phyloP scores from a whole-genome alignment of 2,888 invertebrate genomes.

The Mechanitis mazaeus region DNA sequence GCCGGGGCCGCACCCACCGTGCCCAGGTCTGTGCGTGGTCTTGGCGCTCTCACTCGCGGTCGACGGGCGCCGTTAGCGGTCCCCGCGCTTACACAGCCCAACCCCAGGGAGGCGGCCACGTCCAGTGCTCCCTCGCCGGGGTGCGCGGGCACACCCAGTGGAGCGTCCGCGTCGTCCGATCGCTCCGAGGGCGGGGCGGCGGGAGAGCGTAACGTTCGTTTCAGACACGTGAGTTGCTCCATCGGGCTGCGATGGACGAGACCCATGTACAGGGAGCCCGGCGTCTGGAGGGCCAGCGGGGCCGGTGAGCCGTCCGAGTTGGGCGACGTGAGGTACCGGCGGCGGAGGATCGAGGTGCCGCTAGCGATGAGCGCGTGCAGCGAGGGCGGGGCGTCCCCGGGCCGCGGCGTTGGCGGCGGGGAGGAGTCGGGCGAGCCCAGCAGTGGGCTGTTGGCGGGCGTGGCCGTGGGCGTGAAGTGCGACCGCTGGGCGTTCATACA shows the following conservation, averaged over 20 bases:
- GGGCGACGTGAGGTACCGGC: slow-evolving; percentile 75
- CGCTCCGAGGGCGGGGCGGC: slow-evolving; percentile 51
- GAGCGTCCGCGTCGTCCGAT: slow-evolving; percentile 42
- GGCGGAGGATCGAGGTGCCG: slow-evolving; percentile 63
- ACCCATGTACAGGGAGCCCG: slow-evolving; percentile 78
- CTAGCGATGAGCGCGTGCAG: slow-evolving; percentile 74
- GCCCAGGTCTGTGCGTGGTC: slow-evolving; percentile 61
- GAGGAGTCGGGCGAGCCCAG: slow-evolving; percentile 76
- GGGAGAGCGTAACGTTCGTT: slow-evolving; percentile 68
- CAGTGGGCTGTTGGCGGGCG: slow-evolving; percentile 91
- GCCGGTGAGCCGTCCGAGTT: slow-evolving; percentile 78
- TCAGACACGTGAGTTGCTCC: slow-evolving; percentile 86
- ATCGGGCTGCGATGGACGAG: slow-evolving; percentile 84
- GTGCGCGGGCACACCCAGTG: slow-evolving; percentile 78
- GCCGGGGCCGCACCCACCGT: slow-evolving; percentile 53
- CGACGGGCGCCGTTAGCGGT: slow-evolving; percentile 42
- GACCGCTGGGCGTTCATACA: slow-evolving; percentile 82
- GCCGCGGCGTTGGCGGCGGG: slow-evolving; percentile 79
- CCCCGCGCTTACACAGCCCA: slow-evolving; percentile 20
- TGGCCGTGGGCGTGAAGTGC: slow-evolving; percentile 87
- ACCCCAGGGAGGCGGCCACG: slow-evolving; percentile 39
- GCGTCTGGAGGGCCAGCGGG: slow-evolving; percentile 77
- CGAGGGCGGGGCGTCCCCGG: slow-evolving; percentile 74
- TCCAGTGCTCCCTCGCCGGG: slow-evolving; percentile 78
- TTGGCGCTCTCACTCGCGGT: slow-evolving; percentile 62